Evolutionary conservation across 2,888 invertebrate species (phyloP).

Genomic region (Phengaris arion): DNA sequence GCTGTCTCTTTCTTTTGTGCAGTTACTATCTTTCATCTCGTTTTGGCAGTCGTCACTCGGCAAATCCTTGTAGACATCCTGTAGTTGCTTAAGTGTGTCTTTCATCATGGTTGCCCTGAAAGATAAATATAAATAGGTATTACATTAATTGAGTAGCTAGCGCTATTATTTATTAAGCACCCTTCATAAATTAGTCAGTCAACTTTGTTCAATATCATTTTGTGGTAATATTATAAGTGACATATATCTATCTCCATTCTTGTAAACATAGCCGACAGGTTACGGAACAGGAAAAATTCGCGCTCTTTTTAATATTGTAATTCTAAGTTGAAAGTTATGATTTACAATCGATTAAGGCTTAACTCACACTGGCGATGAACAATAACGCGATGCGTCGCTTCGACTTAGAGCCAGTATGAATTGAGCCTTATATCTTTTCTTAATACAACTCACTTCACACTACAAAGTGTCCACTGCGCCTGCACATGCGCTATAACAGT

Average conservation of each 20-base stretch:
- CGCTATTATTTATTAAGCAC: too few species aligned
- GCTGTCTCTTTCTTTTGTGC: constrained; percentile 42
- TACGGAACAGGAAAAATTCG: too few species aligned
- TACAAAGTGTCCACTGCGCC: constrained; percentile 85
- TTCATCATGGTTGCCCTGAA: constrained; percentile 79
- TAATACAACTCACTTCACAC: constrained; percentile 77
- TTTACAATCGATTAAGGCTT: too few species aligned
- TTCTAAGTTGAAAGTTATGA: too few species aligned
- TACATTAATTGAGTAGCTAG: background rate
- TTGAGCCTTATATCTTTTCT: background rate
- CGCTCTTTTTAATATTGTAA: too few species aligned
- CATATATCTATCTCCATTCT: too few species aligned
- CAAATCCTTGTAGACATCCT: constrained; percentile 49
- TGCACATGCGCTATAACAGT: constrained; percentile 84
- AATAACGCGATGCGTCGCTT: too few species aligned
- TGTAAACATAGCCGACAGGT: too few species aligned
- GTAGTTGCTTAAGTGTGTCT: constrained; percentile 76
- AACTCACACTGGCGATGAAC: too few species aligned
- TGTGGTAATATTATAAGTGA: background rate
- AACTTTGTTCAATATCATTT: too few species aligned
- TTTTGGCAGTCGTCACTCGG: constrained; percentile 31
- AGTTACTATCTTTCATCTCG: constrained; percentile 29
- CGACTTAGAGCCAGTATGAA: background rate
- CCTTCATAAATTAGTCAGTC: too few species aligned
- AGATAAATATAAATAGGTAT: constrained; percentile 37